Conservation (phyloP, 2,113 vertebrate genomes). For the Notothenia coriiceps region DNA sequence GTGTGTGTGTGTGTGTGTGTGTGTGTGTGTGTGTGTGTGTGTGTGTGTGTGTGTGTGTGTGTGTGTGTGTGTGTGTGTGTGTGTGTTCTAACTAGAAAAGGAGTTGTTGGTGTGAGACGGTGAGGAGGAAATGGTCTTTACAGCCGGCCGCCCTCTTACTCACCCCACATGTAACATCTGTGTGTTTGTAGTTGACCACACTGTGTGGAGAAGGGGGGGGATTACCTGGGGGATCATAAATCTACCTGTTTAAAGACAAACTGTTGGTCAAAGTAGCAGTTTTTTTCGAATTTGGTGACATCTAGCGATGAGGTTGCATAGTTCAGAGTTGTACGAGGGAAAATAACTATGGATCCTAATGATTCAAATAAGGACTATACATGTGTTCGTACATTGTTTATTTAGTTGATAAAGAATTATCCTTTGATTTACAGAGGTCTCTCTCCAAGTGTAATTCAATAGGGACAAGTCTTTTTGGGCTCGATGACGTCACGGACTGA, state of each 20-base stretch:
- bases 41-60: background rate
- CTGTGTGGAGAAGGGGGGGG: background rate
- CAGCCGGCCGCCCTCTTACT: slow-evolving; percentile 35
- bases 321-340: no score
- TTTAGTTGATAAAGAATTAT: no score
- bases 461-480: no score
- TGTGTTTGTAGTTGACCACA: slow-evolving; percentile 51
- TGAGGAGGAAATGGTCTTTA: slow-evolving; percentile 54
- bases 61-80: slow-evolving; percentile 1
- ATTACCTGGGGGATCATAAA: slow-evolving; percentile 19
- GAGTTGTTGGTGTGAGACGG: slow-evolving; percentile 29
- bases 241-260: slow-evolving; percentile 21
- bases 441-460: no score
- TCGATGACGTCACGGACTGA: no score
- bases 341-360: no score
- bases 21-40: no score
- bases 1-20: background rate
- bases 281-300: background rate
- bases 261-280: slow-evolving; percentile 1
- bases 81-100: slow-evolving; percentile 11
- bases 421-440: no score
- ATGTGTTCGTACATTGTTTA: no score
- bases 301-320: no score
- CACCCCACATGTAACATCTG: slow-evolving; percentile 34
- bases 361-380: no score